These are phyloP conservation scores for Urocynchramus pylzowi DNA, from an alignment of 2,113 vertebrate genomes.

Conservation along the genomic window DNA sequence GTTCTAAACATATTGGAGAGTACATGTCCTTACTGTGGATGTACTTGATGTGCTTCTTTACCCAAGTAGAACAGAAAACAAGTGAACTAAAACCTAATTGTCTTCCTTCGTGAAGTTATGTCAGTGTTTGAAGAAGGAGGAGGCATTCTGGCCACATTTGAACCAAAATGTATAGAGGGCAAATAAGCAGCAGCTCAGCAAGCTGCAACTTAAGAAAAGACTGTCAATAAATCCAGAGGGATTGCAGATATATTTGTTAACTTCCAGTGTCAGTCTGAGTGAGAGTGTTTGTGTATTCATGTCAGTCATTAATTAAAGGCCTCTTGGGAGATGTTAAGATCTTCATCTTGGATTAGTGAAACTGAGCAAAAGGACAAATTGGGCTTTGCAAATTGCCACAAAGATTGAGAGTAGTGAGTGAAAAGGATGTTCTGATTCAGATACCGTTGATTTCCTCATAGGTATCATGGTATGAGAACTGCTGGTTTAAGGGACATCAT, in stretches of 20 bases:
- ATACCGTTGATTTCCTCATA: background rate
- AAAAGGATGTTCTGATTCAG: conserved; percentile 28
- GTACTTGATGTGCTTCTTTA: background rate
- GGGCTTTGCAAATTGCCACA: conserved; percentile 22
- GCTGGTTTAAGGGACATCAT: background rate
- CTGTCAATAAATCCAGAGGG: conserved; percentile 5
- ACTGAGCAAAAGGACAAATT: conserved; percentile 16
- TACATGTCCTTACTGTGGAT: background rate
- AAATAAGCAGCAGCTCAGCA: background rate
- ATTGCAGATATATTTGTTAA: conserved; percentile 29
- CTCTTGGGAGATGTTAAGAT: conserved; percentile 50
- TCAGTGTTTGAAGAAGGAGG: background rate
- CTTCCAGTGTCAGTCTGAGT: background rate
- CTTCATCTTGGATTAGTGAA: conserved; percentile 56
- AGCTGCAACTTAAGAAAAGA: background rate
- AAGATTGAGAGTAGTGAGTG: background rate
- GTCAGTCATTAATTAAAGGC: conserved; percentile 56
- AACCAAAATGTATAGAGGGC: background rate
- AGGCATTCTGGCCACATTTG: background rate
- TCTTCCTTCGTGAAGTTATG: background rate
- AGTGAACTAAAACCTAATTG: background rate
- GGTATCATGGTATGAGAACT: background rate
- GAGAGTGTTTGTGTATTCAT: background rate
- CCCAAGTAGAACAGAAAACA: background rate
- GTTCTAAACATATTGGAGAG: background rate